Conservation (phyloP, 1,140 invertebrate species). For the Drosophila athabasca region DNA sequence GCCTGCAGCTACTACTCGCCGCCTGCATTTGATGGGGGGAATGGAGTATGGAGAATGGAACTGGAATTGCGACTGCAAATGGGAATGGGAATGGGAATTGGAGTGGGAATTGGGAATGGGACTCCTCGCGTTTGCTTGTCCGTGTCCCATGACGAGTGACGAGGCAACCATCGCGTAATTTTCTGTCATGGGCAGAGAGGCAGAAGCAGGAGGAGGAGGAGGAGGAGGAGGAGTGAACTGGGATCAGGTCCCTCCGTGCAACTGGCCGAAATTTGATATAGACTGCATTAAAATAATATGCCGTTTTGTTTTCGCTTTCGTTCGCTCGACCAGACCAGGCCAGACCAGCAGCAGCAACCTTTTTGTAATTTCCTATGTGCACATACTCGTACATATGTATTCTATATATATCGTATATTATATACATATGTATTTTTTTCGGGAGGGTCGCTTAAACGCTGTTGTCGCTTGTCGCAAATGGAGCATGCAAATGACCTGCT, state of each 20-base stretch:
- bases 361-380: conserved; percentile 28
- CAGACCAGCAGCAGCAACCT: conserved; percentile 25
- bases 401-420: not conserved
- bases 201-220: not conserved
- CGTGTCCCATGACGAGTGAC: conserved; percentile 58
- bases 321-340: conserved; percentile 3
- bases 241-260: conserved; percentile 24
- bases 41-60: conserved; percentile 18
- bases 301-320: conserved; percentile 61
- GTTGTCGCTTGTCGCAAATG: conserved; percentile 56
- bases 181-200: conserved; percentile 40
- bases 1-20: conserved; percentile 44
- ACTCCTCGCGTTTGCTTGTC: conserved; percentile 26
- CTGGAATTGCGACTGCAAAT: conserved; percentile 13
- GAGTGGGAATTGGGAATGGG: conserved; percentile 16
- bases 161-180: conserved; percentile 45
- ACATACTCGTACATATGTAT: not conserved
- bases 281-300: conserved; percentile 74
- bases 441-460: conserved; percentile 19
- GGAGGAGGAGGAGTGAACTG: conserved; percentile 9
- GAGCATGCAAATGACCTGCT: conserved; percentile 64
- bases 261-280: conserved; percentile 70
- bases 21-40: too few species aligned
- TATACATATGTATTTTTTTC: conserved; percentile 16
- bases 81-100: conserved; percentile 10